Conservation (phyloP, 2,888 invertebrate species). For the Tolmerus cingulatus region DNA sequence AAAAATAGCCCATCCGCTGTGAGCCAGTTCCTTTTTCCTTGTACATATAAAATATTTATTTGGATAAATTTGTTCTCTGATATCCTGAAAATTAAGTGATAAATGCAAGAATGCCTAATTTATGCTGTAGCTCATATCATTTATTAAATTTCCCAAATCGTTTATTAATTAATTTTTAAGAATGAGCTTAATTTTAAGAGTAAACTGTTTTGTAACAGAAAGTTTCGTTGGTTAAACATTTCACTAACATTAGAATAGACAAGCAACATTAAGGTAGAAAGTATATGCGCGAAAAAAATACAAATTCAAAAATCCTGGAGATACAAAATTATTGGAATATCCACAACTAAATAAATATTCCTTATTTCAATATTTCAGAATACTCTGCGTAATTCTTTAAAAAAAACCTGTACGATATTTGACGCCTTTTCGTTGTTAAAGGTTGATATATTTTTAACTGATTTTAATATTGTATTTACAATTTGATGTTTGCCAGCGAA, state of each 20-base stretch:
- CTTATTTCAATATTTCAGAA: too few relatives aligned
- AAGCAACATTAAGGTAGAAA: background rate
- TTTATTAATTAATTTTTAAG: background rate
- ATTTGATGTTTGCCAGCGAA: background rate
- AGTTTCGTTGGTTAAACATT: background rate
- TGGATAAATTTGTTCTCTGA: background rate
- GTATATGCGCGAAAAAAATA: background rate
- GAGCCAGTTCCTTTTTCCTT: background rate
- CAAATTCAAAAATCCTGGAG: background rate
- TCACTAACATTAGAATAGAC: background rate
- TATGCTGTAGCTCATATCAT: background rate
- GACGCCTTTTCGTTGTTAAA: background rate
- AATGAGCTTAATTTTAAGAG: background rate
- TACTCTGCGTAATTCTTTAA: too few relatives aligned
- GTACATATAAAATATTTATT: conserved; percentile 1
- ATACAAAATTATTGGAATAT: background rate
- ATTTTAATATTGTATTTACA: background rate
- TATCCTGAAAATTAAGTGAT: background rate
- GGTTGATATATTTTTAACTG: background rate
- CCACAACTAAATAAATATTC: background rate
- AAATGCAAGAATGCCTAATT: background rate
- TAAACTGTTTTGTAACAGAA: background rate
- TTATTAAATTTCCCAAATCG: background rate
- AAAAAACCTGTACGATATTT: background rate
- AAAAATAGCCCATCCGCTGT: background rate